A percentile compares a stretch with the other conserved stretches of the same genome.
Conservation (phyloP, 2,797 vertebrate genomes). For the Enteromius fasciolatus region DNA sequence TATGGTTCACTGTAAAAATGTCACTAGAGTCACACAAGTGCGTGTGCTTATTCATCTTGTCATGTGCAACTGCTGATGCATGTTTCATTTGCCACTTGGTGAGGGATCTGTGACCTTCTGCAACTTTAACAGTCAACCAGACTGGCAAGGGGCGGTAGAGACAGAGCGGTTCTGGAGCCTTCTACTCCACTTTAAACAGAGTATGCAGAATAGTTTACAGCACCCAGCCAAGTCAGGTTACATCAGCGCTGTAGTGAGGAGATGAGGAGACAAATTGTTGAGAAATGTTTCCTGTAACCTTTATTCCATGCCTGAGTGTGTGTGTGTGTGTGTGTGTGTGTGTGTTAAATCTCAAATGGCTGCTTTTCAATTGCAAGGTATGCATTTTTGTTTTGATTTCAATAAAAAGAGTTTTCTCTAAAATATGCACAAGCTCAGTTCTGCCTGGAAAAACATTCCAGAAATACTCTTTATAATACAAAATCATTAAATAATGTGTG, state of each 20-base stretch:
- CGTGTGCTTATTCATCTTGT: constrained; percentile 1
- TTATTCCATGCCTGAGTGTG: neutral
- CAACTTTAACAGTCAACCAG: neutral
- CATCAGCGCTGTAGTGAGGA: neutral
- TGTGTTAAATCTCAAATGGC: neutral
- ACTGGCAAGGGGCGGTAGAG: neutral
- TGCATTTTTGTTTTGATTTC: neutral
- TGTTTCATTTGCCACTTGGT: neutral
- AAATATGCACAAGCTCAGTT: neutral
- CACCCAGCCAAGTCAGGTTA: constrained; percentile 7
- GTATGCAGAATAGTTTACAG: neutral
- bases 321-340: neutral
- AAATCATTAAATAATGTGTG: neutral
- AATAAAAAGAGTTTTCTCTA: neutral
- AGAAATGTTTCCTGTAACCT: constrained; percentile 4
- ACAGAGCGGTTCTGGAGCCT: constrained; percentile 15
- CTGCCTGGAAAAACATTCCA: neutral
- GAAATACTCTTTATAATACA: neutral
- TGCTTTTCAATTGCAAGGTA: neutral
- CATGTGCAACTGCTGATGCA: constrained; percentile 10
- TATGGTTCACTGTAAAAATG: constrained; percentile 20
- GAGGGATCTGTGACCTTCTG: constrained; percentile 8
- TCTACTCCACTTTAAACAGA: constrained; percentile 28
- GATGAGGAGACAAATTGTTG: neutral
- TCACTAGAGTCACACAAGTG: constrained; percentile 16